Percentiles rank a stretch among this genome's conserved stretches.
Evolutionary conservation across 2,888 invertebrate species (phyloP).

Genomic region (Rhyacophila evoluta): DNA sequence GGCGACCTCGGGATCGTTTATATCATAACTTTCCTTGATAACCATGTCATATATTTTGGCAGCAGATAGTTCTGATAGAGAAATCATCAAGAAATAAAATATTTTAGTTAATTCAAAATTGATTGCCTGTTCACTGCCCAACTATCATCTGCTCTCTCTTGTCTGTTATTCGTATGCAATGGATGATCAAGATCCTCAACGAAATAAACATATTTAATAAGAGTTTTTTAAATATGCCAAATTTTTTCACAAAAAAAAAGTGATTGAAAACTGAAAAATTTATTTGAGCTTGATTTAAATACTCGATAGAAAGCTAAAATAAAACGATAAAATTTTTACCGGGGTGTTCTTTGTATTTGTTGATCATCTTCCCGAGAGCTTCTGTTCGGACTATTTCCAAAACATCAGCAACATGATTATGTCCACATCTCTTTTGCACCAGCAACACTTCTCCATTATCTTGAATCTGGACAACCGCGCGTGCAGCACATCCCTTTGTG

Average conservation of each 20-base stretch:
- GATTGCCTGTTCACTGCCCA: too few relatives aligned
- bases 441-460: neutral
- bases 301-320: too few relatives aligned
- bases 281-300: too few relatives aligned
- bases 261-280: too few relatives aligned
- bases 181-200: too few relatives aligned
- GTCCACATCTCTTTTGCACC: neutral
- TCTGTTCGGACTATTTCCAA: neutral
- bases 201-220: too few relatives aligned
- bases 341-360: neutral
- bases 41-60: neutral
- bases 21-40: neutral
- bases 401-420: neutral
- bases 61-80: neutral
- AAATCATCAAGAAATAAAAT: neutral
- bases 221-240: too few relatives aligned
- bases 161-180: too few relatives aligned
- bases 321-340: neutral
- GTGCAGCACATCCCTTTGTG: neutral
- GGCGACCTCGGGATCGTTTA: neutral
- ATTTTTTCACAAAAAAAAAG: too few relatives aligned
- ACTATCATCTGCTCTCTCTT: too few relatives aligned
- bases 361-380: neutral
- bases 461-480: neutral
- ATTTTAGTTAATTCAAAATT: too few relatives aligned